Percentiles rank a stretch among this genome's conserved stretches.
Conservation (phyloP, 2,113 vertebrate species). For the Nothocercus nigrocapillus region DNA sequence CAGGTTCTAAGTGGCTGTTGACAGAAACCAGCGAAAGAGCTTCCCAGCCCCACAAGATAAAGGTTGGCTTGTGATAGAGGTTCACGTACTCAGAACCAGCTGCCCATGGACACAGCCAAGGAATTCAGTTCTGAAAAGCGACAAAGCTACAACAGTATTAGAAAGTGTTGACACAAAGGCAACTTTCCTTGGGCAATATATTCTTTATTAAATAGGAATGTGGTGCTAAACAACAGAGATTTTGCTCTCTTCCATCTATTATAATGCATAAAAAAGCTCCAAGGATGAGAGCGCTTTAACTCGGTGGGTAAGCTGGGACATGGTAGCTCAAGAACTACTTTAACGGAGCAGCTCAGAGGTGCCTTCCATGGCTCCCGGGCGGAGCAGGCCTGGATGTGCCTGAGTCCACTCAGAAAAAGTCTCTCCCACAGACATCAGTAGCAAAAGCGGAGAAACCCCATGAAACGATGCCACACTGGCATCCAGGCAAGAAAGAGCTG, state of each 20-base stretch:
- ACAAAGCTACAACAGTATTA: neutral
- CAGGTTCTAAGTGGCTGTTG: constrained; percentile 63
- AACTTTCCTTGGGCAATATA: neutral
- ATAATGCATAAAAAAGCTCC: neutral
- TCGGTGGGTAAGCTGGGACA: neutral
- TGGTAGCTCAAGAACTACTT: neutral
- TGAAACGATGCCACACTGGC: neutral
- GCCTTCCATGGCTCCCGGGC: neutral
- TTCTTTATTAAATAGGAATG: neutral
- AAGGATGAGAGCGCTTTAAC: neutral
- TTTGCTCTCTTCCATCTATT: neutral
- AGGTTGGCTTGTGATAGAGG: constrained; percentile 57
- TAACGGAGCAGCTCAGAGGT: neutral
- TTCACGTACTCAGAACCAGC: constrained; percentile 58
- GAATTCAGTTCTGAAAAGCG: neutral
- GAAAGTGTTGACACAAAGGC: neutral
- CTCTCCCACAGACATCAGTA: accelerated
- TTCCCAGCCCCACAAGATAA: constrained; percentile 63
- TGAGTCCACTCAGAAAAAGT: neutral
- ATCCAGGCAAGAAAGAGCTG: neutral
- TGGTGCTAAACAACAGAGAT: neutral
- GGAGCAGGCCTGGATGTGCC: neutral
- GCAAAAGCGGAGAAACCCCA: neutral
- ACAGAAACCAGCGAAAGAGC: constrained; percentile 58
- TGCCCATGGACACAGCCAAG: constrained; percentile 30